A percentile compares a stretch with the other conserved stretches of the same genome.
phyloP scores from a whole-genome alignment of 2,888 invertebrate genomes.

The Frankliniella fusca region DNA sequence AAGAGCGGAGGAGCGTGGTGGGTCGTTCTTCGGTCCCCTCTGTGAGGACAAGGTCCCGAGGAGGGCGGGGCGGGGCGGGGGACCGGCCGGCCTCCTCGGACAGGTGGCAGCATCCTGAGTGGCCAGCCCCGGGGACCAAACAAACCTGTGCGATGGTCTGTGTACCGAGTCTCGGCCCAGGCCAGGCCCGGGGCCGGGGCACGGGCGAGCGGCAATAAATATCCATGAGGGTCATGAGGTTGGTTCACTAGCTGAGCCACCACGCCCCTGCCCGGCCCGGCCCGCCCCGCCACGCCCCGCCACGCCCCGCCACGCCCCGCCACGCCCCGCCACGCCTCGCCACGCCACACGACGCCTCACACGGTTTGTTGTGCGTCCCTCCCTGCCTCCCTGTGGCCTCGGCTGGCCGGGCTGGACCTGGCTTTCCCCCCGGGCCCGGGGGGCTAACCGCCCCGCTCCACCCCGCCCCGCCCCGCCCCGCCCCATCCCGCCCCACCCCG shows the following conservation, averaged over 20 bases:
- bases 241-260: conserved; percentile 8
- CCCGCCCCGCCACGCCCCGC: neutral
- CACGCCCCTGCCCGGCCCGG: neutral
- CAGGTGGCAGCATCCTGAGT: no score
- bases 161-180: no score
- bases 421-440: neutral
- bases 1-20: no score
- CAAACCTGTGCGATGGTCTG: no score
- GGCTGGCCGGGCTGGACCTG: no score
- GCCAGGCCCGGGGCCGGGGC: no score
- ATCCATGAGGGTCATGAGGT: conserved; percentile 22
- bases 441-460: neutral
- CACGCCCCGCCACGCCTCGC: neutral
- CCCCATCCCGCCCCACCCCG: neutral
- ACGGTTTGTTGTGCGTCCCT: neutral
- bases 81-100: no score
- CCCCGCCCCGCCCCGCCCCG: neutral
- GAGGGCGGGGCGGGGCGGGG: no score
- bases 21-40: no score
- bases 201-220: neutral
- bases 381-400: no score
- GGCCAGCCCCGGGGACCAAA: no score
- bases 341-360: neutral
- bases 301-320: neutral
- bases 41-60: no score